A percentile compares a stretch with the other conserved stretches of the same genome.
Evolutionary conservation across 2,113 vertebrate species (phyloP).

Genomic region (Onychostruthus taczanowskii): DNA sequence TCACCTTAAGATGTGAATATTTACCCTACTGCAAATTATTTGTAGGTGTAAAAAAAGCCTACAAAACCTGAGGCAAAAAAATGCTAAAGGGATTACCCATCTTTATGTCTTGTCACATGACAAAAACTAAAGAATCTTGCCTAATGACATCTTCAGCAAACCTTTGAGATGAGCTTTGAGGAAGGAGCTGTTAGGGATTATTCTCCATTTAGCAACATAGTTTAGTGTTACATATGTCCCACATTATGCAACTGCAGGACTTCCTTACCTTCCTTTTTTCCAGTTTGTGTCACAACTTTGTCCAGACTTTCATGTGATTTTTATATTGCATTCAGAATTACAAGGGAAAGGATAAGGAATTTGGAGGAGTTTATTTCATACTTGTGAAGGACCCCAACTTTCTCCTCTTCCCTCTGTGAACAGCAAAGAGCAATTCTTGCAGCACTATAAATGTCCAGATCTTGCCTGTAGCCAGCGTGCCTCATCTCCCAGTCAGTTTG

Average conservation of each 20-base stretch:
- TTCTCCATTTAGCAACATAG: not conserved
- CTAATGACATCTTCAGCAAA: not conserved
- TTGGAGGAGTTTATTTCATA: not conserved
- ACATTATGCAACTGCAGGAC: not conserved
- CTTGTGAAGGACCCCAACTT: not conserved
- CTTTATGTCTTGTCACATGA: not conserved
- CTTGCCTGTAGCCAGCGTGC: not conserved
- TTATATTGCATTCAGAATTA: not conserved
- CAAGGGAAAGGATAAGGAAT: not conserved
- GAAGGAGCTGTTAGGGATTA: not conserved
- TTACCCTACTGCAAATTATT: not conserved
- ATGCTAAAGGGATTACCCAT: not conserved
- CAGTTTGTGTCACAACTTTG: not conserved
- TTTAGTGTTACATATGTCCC: not conserved
- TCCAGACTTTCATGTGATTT: not conserved
- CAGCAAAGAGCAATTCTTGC: not conserved
- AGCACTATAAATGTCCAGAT: rapidly evolving
- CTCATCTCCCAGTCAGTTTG: not conserved
- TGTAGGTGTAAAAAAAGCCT: not conserved
- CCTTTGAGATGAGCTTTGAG: not conserved
- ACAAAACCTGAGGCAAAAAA: not conserved
- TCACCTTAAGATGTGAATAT: not conserved
- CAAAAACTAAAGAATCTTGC: not conserved
- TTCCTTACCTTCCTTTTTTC: not conserved
- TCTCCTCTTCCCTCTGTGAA: not conserved